Conservation (phyloP, 2,888 invertebrate genomes). For the Fabriciana adippe region DNA sequence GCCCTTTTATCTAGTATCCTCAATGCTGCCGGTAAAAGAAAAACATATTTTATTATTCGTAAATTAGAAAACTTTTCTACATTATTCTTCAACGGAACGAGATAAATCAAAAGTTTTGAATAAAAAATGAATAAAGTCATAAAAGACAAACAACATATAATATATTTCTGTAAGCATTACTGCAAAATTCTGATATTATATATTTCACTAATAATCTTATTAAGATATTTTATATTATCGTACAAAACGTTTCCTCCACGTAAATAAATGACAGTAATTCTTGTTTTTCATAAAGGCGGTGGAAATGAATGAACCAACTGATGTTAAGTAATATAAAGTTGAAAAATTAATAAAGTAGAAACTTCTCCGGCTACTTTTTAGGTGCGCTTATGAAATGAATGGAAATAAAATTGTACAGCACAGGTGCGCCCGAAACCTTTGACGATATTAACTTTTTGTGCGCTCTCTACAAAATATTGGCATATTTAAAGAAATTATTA, state of each 20-base stretch:
- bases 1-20: constrained; percentile 67
- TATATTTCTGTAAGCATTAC: background rate
- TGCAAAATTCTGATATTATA: background rate
- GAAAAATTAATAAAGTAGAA: constrained; percentile 82
- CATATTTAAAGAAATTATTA: constrained; percentile 29
- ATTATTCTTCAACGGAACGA: constrained; percentile 57
- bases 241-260: background rate
- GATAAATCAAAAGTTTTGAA: constrained; percentile 52
- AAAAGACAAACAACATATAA: constrained; percentile 14
- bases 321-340: constrained; percentile 81
- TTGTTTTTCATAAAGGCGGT: constrained; percentile 32
- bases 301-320: constrained; percentile 67
- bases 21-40: constrained; percentile 62
- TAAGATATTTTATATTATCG: background rate
- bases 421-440: constrained; percentile 79
- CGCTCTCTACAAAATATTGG: constrained; percentile 38
- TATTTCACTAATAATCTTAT: background rate
- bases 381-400: constrained; percentile 81
- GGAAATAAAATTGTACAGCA: constrained; percentile 80
- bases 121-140: constrained; percentile 21
- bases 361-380: constrained; percentile 77
- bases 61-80: constrained; percentile 74
- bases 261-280: constrained; percentile 29
- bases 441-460: constrained; percentile 79
- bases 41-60: constrained; percentile 73